These are phyloP conservation scores for Sycophila sp. DNA, from an alignment of 1,140 invertebrate genomes.

Conservation along the genomic window DNA sequence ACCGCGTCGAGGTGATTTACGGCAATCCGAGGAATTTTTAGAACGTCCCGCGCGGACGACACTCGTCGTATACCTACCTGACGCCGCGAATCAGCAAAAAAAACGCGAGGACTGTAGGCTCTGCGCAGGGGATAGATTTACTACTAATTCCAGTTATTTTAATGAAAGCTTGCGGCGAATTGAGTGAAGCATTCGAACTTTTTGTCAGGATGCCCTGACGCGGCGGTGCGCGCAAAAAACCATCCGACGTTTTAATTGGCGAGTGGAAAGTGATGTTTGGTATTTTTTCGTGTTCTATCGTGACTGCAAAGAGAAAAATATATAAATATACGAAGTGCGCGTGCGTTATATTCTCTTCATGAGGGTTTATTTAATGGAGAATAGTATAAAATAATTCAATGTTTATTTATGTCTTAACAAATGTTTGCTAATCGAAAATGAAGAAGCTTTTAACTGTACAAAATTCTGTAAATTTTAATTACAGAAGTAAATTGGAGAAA, in stretches of 20 bases:
- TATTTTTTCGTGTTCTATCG: too few species aligned
- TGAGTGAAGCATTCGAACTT: neutral
- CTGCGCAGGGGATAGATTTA: constrained; percentile 17
- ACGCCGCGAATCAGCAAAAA: neutral
- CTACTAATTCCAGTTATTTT: constrained; percentile 27
- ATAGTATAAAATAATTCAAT: too few species aligned
- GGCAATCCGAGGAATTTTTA: constrained; percentile 34
- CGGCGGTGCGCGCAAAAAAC: neutral
- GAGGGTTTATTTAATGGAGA: too few species aligned
- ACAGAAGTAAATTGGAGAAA: too few species aligned
- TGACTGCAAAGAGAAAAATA: too few species aligned
- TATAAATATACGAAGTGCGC: too few species aligned
- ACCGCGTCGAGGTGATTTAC: constrained; percentile 36
- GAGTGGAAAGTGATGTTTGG: too few species aligned
- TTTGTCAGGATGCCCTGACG: neutral
- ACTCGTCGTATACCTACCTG: constrained; percentile 19
- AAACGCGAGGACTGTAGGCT: neutral
- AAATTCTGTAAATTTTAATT: too few species aligned
- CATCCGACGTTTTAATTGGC: neutral
- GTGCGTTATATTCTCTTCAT: too few species aligned
- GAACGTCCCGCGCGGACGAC: constrained; percentile 23
- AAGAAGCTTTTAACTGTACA: too few species aligned
- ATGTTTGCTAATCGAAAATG: too few species aligned
- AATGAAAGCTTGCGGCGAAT: constrained; percentile 9
- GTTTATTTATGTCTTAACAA: too few species aligned